Percentiles rank a stretch among this genome's conserved stretches.
Conservation (phyloP, 2,888 invertebrate genomes). For the Pandemis cinnamomeana region DNA sequence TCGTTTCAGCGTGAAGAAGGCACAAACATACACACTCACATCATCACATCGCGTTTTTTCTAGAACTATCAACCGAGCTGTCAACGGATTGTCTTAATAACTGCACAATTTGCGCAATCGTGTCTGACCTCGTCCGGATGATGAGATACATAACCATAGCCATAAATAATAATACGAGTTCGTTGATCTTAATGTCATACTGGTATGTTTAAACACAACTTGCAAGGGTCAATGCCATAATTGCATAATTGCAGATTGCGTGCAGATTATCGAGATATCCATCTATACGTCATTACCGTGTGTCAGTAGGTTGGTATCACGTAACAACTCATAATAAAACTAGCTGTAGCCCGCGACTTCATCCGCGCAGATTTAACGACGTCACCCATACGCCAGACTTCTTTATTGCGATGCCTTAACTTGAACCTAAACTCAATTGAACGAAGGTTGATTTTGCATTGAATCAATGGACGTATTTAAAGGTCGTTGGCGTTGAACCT, state of each 20-base stretch:
- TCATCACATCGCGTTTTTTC: not conserved
- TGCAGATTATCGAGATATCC: not conserved
- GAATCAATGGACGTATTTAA: no score
- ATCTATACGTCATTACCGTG: not conserved
- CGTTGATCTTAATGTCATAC: conserved; percentile 26
- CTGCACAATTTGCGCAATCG: conserved; percentile 19
- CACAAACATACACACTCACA: no score
- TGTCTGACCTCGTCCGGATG: conserved; percentile 26
- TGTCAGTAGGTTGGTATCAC: not conserved
- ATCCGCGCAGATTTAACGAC: no score
- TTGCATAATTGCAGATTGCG: conserved; percentile 13
- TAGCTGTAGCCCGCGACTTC: no score
- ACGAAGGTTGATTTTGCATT: no score
- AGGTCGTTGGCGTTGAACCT: no score
- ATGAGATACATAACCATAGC: conserved; percentile 11
- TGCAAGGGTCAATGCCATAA: conserved; percentile 31
- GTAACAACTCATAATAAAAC: no score
- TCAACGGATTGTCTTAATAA: conserved; percentile 5
- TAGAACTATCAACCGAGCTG: not conserved
- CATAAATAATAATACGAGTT: conserved; percentile 22
- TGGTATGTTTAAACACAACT: conserved; percentile 14
- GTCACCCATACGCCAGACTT: no score
- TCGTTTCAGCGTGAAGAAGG: no score
- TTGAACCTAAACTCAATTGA: no score
- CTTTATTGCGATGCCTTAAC: no score